Evolutionary conservation across 2,888 invertebrate genomes (phyloP), one percentile per base, ranked within the genome.

Genomic region (Allacma fusca): DNA sequence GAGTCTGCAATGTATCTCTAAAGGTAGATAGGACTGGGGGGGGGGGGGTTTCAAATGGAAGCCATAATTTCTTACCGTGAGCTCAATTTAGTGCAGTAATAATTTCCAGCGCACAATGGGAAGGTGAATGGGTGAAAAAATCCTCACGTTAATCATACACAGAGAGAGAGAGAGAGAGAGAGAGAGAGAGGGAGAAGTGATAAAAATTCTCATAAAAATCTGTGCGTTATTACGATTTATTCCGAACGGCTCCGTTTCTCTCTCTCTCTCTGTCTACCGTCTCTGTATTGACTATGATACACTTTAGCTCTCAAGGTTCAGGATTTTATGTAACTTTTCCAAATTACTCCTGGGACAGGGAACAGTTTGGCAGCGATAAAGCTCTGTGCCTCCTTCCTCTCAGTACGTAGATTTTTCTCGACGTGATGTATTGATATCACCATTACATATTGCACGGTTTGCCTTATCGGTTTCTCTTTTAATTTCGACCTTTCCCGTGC

Each of bases 181-280:
- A 34, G 34, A 34, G 34, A 9, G 34, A 34, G 34, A 34, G 9
- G 34, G 34, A 34, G n/a, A 50, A 16, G 50, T 5, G n/a, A 50
- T 50, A 50, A 50, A 50, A 50, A 50, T 50, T 50, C 50, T 19
- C 50, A 50, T 50, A 50, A 50, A 34, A 50, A 50, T 50, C 50
- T 50, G 50, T 50, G 50, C 50, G 50, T 13, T 50, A 50, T 50
- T 50, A 50, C 50, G 50, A 50, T 50, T 50, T 50, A 50, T 50
- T 50, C n/a, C n/a, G 16, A 19, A 5, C 19, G 5, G 50, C 50
- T 12, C 19, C 19, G 19, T 50, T 13, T 50, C 50, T 50, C 16
- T 50, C 50, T 5, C 34, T 34, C 34, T 34, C 9, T 34, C 34
- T 9, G 5, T 34, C 9, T 34, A n/a, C n/a, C n/a, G 34, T 34